Evolutionary conservation across 2,888 invertebrate genomes (phyloP).

Genomic region (Pocota personata): DNA sequence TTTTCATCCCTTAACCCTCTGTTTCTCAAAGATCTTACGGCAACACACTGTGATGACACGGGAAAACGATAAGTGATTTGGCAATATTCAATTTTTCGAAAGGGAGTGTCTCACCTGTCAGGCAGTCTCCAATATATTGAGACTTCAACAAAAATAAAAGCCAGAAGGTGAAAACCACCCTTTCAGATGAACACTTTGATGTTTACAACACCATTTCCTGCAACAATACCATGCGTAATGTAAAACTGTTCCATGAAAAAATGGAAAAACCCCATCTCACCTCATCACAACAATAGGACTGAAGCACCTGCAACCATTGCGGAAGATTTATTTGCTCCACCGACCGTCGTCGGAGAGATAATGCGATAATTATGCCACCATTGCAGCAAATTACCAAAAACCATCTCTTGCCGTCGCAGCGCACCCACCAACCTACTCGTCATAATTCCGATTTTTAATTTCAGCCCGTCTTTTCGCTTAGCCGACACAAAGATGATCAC

Average conservation of each 20-base stretch:
- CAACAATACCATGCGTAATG: conserved; percentile 1
- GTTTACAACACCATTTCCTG: conserved; percentile 37
- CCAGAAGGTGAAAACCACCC: not conserved
- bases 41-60: conserved; percentile 64
- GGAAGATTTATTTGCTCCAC: conserved; percentile 61
- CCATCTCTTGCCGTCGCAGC: not conserved
- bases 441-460: conserved; percentile 68
- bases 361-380: conserved; percentile 78
- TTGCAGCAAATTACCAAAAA: conserved; percentile 75
- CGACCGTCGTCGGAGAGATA: conserved; percentile 71
- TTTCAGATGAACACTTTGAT: conserved; percentile 42
- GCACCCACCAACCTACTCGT: conserved; percentile 39
- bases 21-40: conserved; percentile 1
- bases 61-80: conserved; percentile 44
- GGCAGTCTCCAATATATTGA: conserved; percentile 29
- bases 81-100: conserved; percentile 56
- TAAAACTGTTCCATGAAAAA: conserved; percentile 25
- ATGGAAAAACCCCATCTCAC: not conserved
- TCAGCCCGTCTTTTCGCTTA: conserved; percentile 45
- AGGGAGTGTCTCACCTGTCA: conserved; percentile 56
- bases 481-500: conserved; percentile 19
- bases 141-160: conserved; percentile 18
- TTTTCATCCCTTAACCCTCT: conserved; percentile 53
- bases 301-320: conserved; percentile 59
- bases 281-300: conserved; percentile 47